Base-by-base conservation (phyloP, 2,888 invertebrate species). In the Lasioglossum zephyrum region DNA sequence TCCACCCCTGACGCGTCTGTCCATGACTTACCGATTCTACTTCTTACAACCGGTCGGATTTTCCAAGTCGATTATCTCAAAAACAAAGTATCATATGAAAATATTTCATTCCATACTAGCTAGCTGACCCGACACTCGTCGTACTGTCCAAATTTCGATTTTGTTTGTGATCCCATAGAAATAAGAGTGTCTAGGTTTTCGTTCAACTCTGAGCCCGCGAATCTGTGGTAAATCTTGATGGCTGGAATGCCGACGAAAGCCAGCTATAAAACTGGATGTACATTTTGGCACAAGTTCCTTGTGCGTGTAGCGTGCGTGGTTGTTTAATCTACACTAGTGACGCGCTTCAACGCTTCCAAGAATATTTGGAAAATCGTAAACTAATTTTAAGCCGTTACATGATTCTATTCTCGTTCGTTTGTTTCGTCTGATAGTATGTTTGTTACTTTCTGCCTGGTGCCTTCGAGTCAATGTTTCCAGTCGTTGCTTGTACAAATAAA, bases 361-460 rank as follows among this genome's bases (percentile, higher is more conserved):
- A 49, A 66, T 26, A 73, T 49, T 22, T 63, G 36, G 22, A 47
- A 4, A 36, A 47, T 79, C n/a, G 73, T 66, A 36, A 60, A 26
- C 49, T 73, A 22, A 73, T 26, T 63, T 44, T 8, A 60, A 41
- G 39, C 18, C 39, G 49, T 16, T 47, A 49, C n/a, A 41, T n/a
- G 18, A 60, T 41, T 75, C 57, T 75, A 60, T 75, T 75, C 26
- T 60, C 26, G 26, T 75, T n/a, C 39, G 22, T 60, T 16, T 75
- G 26, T 41, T 60, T 39, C 36, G 16, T n/a, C 13, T 39, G 49
- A n/a, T n/a, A 36, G 53, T 39, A 9, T 57, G 53, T 39, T 39
- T 57, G 11, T 39, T 53, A n/a, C n/a, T 16, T 11, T 22, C n/a
- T 18, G 22, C 4, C 13, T 22, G 11, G 22, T 8, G 22, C 22